Evolutionary conservation across 2,888 invertebrate genomes (phyloP), one percentile per base, ranked within the genome.

Genomic region (Boloria euphrosyne): DNA sequence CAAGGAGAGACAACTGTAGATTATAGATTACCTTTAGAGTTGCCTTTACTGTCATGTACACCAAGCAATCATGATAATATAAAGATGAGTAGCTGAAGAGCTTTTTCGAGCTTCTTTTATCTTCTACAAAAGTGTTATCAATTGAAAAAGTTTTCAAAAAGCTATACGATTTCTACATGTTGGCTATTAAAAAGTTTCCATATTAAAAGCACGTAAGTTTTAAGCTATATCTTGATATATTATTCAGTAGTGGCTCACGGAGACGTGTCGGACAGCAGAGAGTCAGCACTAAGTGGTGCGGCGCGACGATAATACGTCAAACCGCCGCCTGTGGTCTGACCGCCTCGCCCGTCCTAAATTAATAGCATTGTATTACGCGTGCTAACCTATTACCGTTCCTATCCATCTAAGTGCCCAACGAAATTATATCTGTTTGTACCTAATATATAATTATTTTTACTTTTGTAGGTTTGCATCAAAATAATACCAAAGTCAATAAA

Each of bases 251-350:
- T 55, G 63, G 44, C 52, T 31, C 64, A 44, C 22, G 57, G 70
- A 61, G 69, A 68, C 66, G 75, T 71, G 75, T 75, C 62, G 71
- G 74, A 68, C 72, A 68, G 72, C 70, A 70, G 63, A 69, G 71
- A 74, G 76, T 76, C 80, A 77, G 71, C 73, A 72, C 80, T 84
- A 85, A 84, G 83, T 83, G 85, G 79, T 79, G 76, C 75, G 80
- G 77, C 76, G 80, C 82, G 81, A 81, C 79, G 82, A 81, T 86
- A 85, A 85, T 86, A 85, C 81, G 86, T 86, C 86, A 86, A 85
- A 86, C 84, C 84, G 76, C 83, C 76, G 80, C 71, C 80, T 81
- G 83, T 77, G 82, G 84, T 80, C 74, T 76, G 75, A 75, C 76
- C 75, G 77, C 57, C 68, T 51, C 74, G 76, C 69, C 76, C 74